These are phyloP conservation scores for Machaerirhynchus nigripectus DNA, from an alignment of 2,113 vertebrate species.

Conservation along the genomic window DNA sequence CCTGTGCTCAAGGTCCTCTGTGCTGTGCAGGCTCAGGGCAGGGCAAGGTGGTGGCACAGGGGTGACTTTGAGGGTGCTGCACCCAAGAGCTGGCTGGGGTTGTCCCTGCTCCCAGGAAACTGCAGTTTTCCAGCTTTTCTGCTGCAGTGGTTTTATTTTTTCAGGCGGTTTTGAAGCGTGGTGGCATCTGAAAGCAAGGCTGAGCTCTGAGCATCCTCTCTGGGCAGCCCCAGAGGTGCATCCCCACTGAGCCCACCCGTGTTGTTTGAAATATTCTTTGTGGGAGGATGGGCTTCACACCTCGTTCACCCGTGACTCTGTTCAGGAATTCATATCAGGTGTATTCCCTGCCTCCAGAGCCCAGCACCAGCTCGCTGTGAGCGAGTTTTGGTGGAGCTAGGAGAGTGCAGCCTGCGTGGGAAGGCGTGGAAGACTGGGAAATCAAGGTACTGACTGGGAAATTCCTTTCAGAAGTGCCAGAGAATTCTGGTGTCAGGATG, in stretches of 20 bases:
- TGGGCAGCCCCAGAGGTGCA: neutral
- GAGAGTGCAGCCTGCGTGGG: neutral
- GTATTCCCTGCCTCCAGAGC: neutral
- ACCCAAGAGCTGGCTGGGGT: neutral
- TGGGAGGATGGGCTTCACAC: neutral
- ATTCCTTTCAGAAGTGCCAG: neutral
- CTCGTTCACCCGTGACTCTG: neutral
- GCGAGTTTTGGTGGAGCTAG: neutral
- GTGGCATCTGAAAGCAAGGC: neutral
- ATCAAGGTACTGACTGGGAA: neutral
- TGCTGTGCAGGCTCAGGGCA: neutral
- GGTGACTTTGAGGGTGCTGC: neutral
- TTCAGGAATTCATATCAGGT: neutral
- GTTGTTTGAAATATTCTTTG: neutral
- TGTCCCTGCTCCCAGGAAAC: neutral
- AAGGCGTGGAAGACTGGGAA: neutral
- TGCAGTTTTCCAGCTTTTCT: neutral
- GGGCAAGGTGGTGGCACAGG: neutral
- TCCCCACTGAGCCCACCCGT: neutral
- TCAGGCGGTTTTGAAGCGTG: neutral
- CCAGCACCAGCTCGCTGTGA: neutral
- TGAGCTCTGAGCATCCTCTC: neutral
- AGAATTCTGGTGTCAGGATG: neutral
- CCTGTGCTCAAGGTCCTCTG: neutral
- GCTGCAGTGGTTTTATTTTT: neutral